Evolutionary conservation across 2,888 invertebrate genomes (phyloP).

Genomic region (Aporophyla lueneburgensis): DNA sequence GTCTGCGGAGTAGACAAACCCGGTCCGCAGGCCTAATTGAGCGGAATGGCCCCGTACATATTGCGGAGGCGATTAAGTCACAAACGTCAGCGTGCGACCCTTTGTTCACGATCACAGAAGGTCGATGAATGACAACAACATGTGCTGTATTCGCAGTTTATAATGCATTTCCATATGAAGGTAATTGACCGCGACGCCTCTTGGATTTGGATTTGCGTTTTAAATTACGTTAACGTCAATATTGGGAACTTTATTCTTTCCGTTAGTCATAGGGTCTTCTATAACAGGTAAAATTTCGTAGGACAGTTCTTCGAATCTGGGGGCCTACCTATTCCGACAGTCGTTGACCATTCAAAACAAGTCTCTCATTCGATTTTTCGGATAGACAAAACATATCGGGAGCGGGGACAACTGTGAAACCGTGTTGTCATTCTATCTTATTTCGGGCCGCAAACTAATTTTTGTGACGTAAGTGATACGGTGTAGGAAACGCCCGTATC

Average conservation of each 20-base stretch:
- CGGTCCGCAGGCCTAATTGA: constrained; percentile 85
- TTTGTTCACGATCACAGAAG: constrained; percentile 42
- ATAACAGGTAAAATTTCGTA: not conserved
- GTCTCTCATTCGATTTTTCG: not conserved
- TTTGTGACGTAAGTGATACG: not conserved
- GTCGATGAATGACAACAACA: constrained; percentile 55
- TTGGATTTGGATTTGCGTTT: constrained; percentile 32
- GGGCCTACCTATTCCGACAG: not conserved
- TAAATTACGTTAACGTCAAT: constrained; percentile 7
- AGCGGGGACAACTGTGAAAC: not conserved
- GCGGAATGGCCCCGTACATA: constrained; percentile 81
- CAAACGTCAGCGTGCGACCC: constrained; percentile 68
- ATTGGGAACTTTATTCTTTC: not conserved
- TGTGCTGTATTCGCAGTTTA: constrained; percentile 47
- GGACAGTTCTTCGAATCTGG: constrained; percentile 16
- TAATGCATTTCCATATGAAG: constrained; percentile 52
- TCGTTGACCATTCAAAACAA: not conserved
- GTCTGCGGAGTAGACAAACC: constrained; percentile 81
- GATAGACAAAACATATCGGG: not conserved
- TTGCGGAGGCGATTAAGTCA: constrained; percentile 69
- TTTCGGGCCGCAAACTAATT: not conserved
- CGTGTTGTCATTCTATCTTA: not conserved
- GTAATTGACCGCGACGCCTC: constrained; percentile 38
- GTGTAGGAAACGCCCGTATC: not conserved
- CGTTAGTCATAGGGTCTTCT: not conserved